Evolutionary conservation across 35 echinoderm and acorn worm species (phyloP), one percentile per base, ranked within the genome.

Genomic region (Acanthaster planci): DNA sequence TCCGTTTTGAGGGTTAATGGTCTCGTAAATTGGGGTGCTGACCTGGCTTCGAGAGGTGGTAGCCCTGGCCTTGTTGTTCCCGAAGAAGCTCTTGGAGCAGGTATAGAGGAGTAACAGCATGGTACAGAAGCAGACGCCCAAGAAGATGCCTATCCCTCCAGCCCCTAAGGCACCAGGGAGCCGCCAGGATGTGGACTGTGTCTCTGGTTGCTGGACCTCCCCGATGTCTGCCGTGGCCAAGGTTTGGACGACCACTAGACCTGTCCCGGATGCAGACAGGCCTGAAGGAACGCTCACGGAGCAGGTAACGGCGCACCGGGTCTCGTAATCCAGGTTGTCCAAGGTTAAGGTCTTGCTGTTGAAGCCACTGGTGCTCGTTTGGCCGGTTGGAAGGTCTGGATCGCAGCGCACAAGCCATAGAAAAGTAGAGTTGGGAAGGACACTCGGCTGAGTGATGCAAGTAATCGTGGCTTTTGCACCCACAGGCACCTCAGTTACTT

Each of bases 1-100:
- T 8, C 60, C 60, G 29, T 34, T 30, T 72, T 72, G 64, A 31
- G 64, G 64, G 23, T 72, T 21, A 72, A 72, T 72, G 26, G 64
- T 72, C 23, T 72, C 64, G 34, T 72, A 72, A 26, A 72, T 72
- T 14, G 64, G 64, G 64, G 64, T 72, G 64, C 64, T 72, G 19
- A 72, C 26, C 30, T 72, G 64, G 34, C 23, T 16, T 72, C 64
- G 64, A 26, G 26, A 27, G 64, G 57, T 8, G 57, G 64, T 23
- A 72, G 26, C 64, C 22, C 64, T 34, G 8, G 64, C 34, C 23
- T 72, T 72, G 29, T 72, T 72, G 64, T 72, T 27, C 19, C 64
- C 14, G 19, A 31, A 27, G 64, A 31, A 72, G 34, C 23, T 34
- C 26, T 72, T 72, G 26, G 64, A 26, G 64, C 64, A 72, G 23